These are phyloP conservation scores for Lithophane ornitopus DNA, from an alignment of 2,888 invertebrate species.

Conservation along the genomic window DNA sequence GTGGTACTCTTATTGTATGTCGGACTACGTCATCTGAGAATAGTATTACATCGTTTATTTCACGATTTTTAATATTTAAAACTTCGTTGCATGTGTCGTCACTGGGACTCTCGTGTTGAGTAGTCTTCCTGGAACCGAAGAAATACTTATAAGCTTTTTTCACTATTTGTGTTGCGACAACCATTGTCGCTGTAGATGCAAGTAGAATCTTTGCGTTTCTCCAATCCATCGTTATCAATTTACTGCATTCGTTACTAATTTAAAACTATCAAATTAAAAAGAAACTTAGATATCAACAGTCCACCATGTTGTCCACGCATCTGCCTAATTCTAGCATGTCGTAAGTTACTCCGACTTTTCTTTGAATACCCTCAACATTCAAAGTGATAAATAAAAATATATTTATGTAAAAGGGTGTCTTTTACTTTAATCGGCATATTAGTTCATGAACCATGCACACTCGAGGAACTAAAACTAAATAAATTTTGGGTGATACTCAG, in stretches of 20 bases:
- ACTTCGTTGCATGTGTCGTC: constrained; percentile 81
- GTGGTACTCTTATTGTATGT: constrained; percentile 82
- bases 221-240: constrained; percentile 82
- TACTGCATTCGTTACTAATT: constrained; percentile 62
- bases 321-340: constrained; percentile 48
- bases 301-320: constrained; percentile 86
- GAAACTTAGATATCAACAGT: constrained; percentile 69
- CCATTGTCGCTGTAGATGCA: constrained; percentile 84
- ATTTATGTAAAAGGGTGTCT: rapidly evolving
- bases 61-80: constrained; percentile 80
- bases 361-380: constrained; percentile 73
- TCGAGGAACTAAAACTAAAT: not conserved
- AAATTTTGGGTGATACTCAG: not conserved
- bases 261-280: constrained; percentile 68
- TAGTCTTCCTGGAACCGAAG: constrained; percentile 69
- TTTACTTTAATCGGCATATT: not conserved
- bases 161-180: constrained; percentile 84
- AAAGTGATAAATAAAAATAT: not conserved
- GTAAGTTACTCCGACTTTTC: constrained; percentile 43
- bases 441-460: too few species aligned
- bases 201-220: constrained; percentile 84
- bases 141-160: constrained; percentile 84
- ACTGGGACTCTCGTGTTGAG: constrained; percentile 68
- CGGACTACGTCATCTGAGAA: constrained; percentile 86
- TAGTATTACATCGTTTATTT: constrained; percentile 88